Percentiles rank a stretch among this genome's conserved stretches.
These are phyloP conservation scores for Drosophila bifasciata DNA, from an alignment of 1,140 invertebrate genomes.

Conservation along the genomic window DNA sequence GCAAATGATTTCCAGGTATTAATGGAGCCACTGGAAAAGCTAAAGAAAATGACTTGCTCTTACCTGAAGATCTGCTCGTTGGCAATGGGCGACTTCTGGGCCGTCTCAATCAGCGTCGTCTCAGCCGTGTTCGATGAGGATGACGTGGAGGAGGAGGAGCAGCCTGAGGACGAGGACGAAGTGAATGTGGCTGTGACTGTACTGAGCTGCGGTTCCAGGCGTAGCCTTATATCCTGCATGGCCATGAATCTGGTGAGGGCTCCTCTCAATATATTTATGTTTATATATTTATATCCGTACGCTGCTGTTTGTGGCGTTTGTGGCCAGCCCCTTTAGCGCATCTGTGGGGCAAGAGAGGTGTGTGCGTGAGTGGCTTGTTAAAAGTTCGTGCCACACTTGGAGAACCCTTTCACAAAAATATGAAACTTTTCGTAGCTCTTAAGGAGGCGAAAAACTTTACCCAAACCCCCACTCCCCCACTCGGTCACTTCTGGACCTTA, in stretches of 20 bases:
- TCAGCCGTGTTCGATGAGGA: constrained; percentile 46
- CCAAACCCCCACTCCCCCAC: no score
- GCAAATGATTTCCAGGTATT: constrained; percentile 30
- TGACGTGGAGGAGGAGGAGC: constrained; percentile 14
- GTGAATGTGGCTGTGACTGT: constrained; percentile 60
- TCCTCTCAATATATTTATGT: no score
- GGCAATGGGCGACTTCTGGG: constrained; percentile 26
- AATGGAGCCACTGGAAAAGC: constrained; percentile 1
- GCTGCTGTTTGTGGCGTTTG: background rate
- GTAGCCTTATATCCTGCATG: constrained; percentile 80
- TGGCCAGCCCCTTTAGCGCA: background rate
- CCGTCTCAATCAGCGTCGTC: constrained; percentile 67
- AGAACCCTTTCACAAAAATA: constrained; percentile 38
- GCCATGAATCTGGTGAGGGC: constrained; percentile 32
- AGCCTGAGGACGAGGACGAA: constrained; percentile 17
- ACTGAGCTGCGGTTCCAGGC: constrained; percentile 73
- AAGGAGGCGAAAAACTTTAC: constrained; percentile 29
- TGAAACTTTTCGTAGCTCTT: constrained; percentile 30
- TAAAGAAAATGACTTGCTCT: constrained; percentile 14
- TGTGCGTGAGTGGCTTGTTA: no score
- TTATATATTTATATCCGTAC: no score
- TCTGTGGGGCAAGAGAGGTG: background rate
- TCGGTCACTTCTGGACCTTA: constrained; percentile 46
- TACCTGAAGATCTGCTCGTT: constrained; percentile 56
- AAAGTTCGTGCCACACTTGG: constrained; percentile 2